Evolutionary conservation across 1,140 invertebrate genomes (phyloP).

Genomic region (Hormaphis cornu): DNA sequence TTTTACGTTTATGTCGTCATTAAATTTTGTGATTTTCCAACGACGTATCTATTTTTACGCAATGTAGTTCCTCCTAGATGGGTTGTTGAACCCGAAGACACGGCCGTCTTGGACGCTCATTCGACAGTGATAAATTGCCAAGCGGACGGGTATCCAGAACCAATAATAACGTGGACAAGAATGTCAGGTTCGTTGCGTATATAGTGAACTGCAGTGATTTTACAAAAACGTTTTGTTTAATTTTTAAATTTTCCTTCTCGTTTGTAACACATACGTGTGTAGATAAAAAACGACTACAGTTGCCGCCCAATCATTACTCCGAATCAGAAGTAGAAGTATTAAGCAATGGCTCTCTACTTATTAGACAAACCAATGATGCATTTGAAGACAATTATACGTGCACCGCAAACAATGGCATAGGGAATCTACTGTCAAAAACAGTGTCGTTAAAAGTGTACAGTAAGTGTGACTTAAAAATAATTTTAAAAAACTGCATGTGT

Average conservation of each 20-base stretch:
- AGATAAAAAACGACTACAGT: conserved; percentile 5
- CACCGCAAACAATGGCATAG: conserved; percentile 72
- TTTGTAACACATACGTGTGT: too few relatives aligned
- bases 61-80: conserved; percentile 50
- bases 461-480: conserved; percentile 46
- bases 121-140: conserved; percentile 41
- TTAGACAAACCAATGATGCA: conserved; percentile 56
- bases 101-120: conserved; percentile 41
- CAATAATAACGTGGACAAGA: conserved; percentile 49
- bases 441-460: conserved; percentile 67
- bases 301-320: conserved; percentile 27
- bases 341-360: conserved; percentile 62
- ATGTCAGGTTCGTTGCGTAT: conserved; percentile 46
- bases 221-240: too few relatives aligned
- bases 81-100: conserved; percentile 47
- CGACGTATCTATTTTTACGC: conserved; percentile 34
- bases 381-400: conserved; percentile 78
- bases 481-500: too few relatives aligned
- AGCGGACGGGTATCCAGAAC: conserved; percentile 48
- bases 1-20: too few relatives aligned
- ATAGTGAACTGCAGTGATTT: background rate
- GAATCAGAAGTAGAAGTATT: conserved; percentile 41
- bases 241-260: too few relatives aligned
- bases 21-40: too few relatives aligned
- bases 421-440: conserved; percentile 62